Conservation (phyloP, 2,888 invertebrate genomes). For the Bimastos eiseni region DNA sequence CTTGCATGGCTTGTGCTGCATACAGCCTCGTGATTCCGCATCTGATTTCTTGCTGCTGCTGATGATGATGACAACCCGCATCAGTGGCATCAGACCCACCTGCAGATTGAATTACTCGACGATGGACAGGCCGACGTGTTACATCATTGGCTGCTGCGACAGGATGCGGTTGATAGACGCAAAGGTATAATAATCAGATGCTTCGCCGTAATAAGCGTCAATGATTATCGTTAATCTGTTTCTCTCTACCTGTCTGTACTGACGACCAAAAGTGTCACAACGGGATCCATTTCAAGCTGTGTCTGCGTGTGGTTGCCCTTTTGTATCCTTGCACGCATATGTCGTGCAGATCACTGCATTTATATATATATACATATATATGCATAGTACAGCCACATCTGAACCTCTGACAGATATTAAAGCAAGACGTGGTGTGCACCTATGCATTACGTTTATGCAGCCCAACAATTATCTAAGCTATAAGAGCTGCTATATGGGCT, state of each 20-base stretch:
- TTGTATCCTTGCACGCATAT: background rate
- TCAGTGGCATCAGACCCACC: background rate
- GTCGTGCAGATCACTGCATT: too few relatives aligned
- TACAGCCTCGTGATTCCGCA: background rate
- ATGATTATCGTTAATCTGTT: background rate
- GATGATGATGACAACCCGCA: background rate
- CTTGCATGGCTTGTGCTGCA: background rate
- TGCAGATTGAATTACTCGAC: background rate
- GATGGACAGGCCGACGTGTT: background rate
- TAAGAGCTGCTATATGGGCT: too few relatives aligned
- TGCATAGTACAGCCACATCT: background rate
- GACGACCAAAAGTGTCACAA: too few relatives aligned
- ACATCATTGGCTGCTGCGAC: background rate
- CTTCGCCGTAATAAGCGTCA: background rate
- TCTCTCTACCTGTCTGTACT: background rate
- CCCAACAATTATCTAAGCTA: too few relatives aligned
- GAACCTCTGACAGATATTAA: background rate
- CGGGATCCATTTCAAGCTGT: background rate
- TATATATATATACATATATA: too few relatives aligned
- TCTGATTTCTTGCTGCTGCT: slow-evolving; percentile 6
- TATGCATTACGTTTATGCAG: background rate
- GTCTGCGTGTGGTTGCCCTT: background rate
- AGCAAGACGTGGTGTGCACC: background rate
- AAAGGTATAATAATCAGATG: background rate
- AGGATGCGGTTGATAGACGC: background rate